These are phyloP conservation scores for Osedax frankpressi DNA, from an alignment of 2,888 invertebrate genomes.

Conservation along the genomic window DNA sequence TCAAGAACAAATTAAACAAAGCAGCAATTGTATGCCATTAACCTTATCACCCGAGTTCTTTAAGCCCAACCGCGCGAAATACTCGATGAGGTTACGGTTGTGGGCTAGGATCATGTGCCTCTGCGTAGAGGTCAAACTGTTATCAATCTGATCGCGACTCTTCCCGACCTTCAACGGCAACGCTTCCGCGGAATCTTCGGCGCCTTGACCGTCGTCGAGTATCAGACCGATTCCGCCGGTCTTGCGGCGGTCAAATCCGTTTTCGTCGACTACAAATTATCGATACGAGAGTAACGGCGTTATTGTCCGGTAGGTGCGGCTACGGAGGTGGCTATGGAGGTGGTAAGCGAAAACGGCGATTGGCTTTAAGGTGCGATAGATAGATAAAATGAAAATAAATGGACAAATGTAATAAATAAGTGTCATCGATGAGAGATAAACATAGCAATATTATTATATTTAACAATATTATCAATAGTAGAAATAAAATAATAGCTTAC, in stretches of 20 bases:
- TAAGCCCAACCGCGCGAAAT: constrained; percentile 36
- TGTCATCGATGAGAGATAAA: no score
- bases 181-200: neutral
- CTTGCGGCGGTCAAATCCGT: constrained; percentile 8
- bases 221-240: constrained; percentile 18
- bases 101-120: constrained; percentile 20
- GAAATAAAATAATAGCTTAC: no score
- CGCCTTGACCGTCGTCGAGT: constrained; percentile 2
- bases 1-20: no score
- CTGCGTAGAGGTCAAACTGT: neutral
- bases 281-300: no score
- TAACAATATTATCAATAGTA: no score
- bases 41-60: neutral
- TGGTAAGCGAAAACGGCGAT: no score
- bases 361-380: no score
- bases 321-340: no score
- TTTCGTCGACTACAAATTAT: neutral
- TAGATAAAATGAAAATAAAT: no score
- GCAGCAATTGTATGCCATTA: neutral
- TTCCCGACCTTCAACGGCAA: constrained; percentile 4
- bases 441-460: no score
- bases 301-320: no score
- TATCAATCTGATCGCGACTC: neutral
- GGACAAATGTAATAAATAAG: no score
- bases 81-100: constrained; percentile 37